Evolutionary conservation across 2,797 vertebrate species (phyloP).

Genomic region (Miichthys miiuy): DNA sequence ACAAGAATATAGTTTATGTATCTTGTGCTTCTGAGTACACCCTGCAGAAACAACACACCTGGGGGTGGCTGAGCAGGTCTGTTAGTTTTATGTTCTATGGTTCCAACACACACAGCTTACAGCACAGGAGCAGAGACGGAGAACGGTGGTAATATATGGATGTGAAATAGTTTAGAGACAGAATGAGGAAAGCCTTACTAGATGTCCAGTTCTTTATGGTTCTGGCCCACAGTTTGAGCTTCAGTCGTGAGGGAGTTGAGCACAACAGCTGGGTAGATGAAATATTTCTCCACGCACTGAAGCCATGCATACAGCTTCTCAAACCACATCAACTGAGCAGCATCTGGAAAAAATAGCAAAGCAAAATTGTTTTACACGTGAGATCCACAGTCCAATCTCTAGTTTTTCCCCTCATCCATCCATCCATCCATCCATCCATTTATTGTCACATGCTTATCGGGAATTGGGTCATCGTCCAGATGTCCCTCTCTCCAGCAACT

Average conservation of each 20-base stretch:
- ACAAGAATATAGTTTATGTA: neutral
- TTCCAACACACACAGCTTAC: constrained; percentile 36
- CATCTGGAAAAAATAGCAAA: constrained; percentile 80
- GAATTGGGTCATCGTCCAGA: too few species aligned
- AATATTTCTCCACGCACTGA: constrained; percentile 93
- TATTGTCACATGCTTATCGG: too few species aligned
- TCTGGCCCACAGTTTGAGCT: constrained; percentile 87
- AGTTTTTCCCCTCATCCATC: neutral
- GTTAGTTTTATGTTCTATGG: constrained; percentile 22
- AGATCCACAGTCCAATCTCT: neutral
- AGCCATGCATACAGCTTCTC: constrained; percentile 94
- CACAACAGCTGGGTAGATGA: constrained; percentile 93
- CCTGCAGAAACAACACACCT: constrained; percentile 10
- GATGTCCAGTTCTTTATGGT: constrained; percentile 90
- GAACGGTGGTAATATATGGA: neutral
- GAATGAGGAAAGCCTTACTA: constrained; percentile 83
- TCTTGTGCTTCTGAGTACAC: neutral
- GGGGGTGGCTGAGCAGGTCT: neutral
- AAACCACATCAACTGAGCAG: constrained; percentile 95
- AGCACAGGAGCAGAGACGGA: constrained; percentile 9
- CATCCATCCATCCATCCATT: too few species aligned
- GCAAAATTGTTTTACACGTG: neutral
- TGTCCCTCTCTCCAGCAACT: too few species aligned
- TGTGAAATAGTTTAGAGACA: constrained; percentile 11
- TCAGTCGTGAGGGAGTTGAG: constrained; percentile 92